These are phyloP conservation scores for Herpailurus yagouaroundi DNA, from an alignment of 2,113 vertebrate species.

Conservation along the genomic window DNA sequence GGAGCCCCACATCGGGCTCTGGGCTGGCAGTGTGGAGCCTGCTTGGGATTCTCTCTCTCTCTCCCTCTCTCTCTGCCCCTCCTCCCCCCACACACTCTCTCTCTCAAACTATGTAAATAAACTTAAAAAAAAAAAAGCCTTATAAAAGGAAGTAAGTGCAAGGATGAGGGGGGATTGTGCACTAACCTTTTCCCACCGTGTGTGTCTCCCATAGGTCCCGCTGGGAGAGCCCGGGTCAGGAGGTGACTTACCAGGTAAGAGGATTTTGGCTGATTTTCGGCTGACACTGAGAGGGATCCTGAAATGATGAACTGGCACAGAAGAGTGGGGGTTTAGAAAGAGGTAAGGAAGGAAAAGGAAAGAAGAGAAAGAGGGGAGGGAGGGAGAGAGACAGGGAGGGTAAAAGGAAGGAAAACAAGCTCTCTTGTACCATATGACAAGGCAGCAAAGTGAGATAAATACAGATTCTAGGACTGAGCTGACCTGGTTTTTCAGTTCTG, in stretches of 20 bases:
- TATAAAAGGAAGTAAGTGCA: background rate
- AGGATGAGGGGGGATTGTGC: background rate
- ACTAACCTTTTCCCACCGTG: background rate
- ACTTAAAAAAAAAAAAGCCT: too few species aligned
- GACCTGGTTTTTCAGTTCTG: background rate
- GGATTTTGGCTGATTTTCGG: background rate
- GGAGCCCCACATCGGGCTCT: too few species aligned
- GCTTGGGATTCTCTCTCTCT: too few species aligned
- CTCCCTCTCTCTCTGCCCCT: too few species aligned
- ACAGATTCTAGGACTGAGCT: background rate
- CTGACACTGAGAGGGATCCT: background rate
- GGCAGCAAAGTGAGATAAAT: background rate
- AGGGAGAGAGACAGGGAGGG: too few species aligned
- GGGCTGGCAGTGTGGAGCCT: too few species aligned
- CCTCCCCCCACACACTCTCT: too few species aligned
- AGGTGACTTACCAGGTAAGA: conserved; percentile 52
- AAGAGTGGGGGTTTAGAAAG: background rate
- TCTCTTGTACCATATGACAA: background rate
- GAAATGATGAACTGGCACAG: conserved; percentile 58
- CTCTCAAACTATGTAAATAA: too few species aligned
- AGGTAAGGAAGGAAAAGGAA: background rate
- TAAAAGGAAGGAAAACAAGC: background rate
- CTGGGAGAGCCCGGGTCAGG: background rate
- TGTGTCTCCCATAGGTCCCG: background rate
- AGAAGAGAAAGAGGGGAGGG: background rate